These are phyloP conservation scores for Pyrocephalus nanus DNA, from an alignment of 2,797 vertebrate genomes.

Conservation along the genomic window DNA sequence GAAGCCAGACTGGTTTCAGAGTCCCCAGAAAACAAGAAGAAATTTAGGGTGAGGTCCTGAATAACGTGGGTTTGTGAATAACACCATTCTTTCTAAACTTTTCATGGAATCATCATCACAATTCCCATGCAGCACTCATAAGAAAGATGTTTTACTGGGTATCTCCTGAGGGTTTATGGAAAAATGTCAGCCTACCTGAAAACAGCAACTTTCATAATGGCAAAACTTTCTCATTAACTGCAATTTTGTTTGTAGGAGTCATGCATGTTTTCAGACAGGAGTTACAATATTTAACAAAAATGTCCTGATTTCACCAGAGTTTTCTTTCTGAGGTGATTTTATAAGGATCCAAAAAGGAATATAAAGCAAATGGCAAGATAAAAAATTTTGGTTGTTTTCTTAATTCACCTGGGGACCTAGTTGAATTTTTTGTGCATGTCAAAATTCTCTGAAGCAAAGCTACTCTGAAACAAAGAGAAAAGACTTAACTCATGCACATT, in stretches of 20 bases:
- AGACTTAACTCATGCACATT: background rate
- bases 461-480: background rate
- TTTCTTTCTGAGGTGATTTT: background rate
- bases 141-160: background rate
- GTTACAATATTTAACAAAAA: background rate
- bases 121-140: background rate
- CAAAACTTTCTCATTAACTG: background rate
- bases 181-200: background rate
- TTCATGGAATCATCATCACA: background rate
- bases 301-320: accelerated
- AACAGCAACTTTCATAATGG: background rate
- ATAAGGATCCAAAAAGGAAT: background rate
- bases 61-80: background rate
- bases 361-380: background rate
- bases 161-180: background rate
- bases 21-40: background rate
- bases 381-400: background rate
- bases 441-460: background rate
- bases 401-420: background rate
- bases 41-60: background rate
- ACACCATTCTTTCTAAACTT: background rate
- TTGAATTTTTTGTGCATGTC: background rate
- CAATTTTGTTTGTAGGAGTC: background rate
- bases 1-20: background rate
- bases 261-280: background rate